phyloP scores from a whole-genome alignment of 2,797 vertebrate genomes.

The Luscinia luscinia region DNA sequence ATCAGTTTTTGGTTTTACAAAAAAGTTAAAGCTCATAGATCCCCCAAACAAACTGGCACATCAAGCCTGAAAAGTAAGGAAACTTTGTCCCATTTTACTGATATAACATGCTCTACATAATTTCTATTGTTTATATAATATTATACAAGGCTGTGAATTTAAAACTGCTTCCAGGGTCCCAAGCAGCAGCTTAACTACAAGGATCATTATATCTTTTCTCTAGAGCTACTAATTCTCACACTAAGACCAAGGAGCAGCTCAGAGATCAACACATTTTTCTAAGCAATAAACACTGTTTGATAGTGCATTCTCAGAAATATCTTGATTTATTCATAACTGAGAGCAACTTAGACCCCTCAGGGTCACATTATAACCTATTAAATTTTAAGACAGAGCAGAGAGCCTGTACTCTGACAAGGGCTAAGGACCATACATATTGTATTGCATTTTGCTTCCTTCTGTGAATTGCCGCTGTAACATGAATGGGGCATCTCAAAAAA shows the following conservation, averaged over 20 bases:
- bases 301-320: background rate
- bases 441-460: background rate
- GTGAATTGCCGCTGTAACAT: rapidly evolving
- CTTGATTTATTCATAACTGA: background rate
- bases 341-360: background rate
- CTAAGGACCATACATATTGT: background rate
- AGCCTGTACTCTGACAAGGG: background rate
- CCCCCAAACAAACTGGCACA: background rate
- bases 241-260: background rate
- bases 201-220: background rate
- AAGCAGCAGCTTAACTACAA: background rate
- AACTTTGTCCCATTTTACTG: background rate
- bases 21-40: background rate
- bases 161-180: background rate
- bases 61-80: background rate
- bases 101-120: background rate
- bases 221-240: background rate
- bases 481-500: background rate
- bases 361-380: background rate
- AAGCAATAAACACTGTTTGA: background rate
- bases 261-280: background rate
- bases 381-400: background rate
- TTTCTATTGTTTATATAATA: background rate
- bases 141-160: background rate
- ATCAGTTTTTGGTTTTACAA: background rate